Evolutionary conservation across 2,797 vertebrate species (phyloP).

Genomic region (Setipinna tenuifilis): DNA sequence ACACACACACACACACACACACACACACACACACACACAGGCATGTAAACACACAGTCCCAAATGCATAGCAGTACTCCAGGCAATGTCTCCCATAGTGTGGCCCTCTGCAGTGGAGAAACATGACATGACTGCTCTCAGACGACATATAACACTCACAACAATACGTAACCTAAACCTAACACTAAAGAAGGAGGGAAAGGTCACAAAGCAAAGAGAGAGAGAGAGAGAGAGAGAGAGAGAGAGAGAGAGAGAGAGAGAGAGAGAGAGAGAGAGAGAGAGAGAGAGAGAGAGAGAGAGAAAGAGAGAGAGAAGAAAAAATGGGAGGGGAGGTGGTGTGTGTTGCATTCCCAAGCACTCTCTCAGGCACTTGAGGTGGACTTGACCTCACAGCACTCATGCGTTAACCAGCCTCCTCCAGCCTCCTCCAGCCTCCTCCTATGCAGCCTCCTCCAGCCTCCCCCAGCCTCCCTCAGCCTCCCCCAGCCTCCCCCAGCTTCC

Average conservation of each 20-base stretch:
- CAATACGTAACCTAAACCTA: neutral
- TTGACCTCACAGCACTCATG: neutral
- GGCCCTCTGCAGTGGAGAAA: neutral
- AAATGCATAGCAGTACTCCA: neutral
- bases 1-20: too few relatives aligned
- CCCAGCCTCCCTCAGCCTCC: too few relatives aligned
- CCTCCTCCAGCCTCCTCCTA: neutral
- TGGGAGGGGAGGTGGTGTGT: neutral
- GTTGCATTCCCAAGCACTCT: neutral
- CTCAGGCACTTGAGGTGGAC: neutral
- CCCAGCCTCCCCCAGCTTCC: too few relatives aligned
- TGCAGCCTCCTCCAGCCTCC: too few relatives aligned
- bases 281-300: neutral
- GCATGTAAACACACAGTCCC: too few relatives aligned
- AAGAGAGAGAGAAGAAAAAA: neutral
- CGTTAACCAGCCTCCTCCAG: too few relatives aligned
- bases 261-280: neutral
- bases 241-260: too few relatives aligned
- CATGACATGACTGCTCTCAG: neutral
- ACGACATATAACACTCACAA: neutral
- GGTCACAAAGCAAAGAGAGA: too few relatives aligned
- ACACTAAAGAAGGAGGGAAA: too few relatives aligned
- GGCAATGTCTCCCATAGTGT: neutral
- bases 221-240: too few relatives aligned
- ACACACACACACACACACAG: neutral